Base-by-base conservation (phyloP, 2,888 invertebrate species). In the Eretmocerus hayati region DNA sequence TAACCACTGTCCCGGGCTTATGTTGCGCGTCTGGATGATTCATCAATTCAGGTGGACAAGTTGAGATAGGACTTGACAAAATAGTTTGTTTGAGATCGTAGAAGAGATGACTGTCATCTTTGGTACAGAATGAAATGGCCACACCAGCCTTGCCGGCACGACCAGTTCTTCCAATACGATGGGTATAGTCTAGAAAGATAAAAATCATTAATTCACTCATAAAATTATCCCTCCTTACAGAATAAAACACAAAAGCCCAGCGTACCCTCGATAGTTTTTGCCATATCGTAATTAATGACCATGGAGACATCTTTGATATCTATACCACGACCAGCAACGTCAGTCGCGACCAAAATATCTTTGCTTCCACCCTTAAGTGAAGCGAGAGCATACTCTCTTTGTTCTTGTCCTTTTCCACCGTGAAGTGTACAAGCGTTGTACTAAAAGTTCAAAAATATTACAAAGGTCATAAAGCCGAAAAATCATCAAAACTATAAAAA, bases 281-380 rank as follows among this genome's bases (percentile, higher is more conserved):
- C 96, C 99, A 99, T 99, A 69, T 99, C 99, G 64, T 99, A 99
- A 73, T 99, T 99, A 62, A 99, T 92, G 55, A 99, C 99, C 74
- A 99, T 80, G 6, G 96, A 94, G 3, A 99, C 99, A 72, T 99
- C 97, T 71, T 99, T 97, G 69, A 99, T 97, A 69, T 99, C 99
- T 59, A 99, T 99, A 90, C 99, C 99, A 81, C 99, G 88, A 59
- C 99, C 99, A 58, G 99, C 99, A 1, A 99, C 99, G 73, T 99
- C 97, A 0, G 99, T 99, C 1, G 99, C 99, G 33, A 99, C 99
- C 60, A 99, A 75, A 65, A 99, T 99, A 68, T 99, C 96, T 72
- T 97, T 97, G 1, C 88, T 81, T 5, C 97, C 97, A 45, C 86
- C 84, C 72, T 99, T 99, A 55, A 99, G 84, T 71, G 93, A 89